Evolutionary conservation across 2,113 vertebrate genomes (phyloP), one percentile per base, ranked within the genome.

Genomic region (Scartelaos histophorus): DNA sequence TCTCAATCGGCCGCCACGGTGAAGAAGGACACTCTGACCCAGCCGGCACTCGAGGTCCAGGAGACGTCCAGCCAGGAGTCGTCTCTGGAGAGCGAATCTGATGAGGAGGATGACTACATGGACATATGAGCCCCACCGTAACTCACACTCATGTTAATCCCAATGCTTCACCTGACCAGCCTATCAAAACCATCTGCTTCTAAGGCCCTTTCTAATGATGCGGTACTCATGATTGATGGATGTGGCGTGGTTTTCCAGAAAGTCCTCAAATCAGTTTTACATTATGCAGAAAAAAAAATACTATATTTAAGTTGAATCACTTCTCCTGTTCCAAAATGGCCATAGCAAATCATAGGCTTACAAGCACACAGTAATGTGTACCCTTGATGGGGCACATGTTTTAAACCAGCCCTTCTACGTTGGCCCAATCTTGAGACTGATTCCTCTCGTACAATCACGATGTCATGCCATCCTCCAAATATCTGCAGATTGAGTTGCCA

Each of bases 21-120:
- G 84, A 95, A 97, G 85, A 99, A 97, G 87, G 98, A 98, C 93
- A 96, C 91, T 35, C 94, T 99, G 81, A 94, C 94, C 85, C 98
- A 99, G 91, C 97, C 97, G 1, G 97, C 95, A 12, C 93, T 99
- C 88, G 98, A 99, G 90, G 95, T 97, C 75, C 95, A 98, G 84
- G 98, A 99, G 91, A 98, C 95, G 0, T 98, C 97, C 45, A 99
- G 97, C 92, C 98, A 98, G 91, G 97, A 99, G 91, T 99, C 98
- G 13, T 99, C 97, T 0, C 92, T 98, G 84, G 97, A 99, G 89
- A 99, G 98, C 35, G 97, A 99, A 90, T 96, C 96, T 0, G 97
- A 99, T 6, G 97, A 98, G 84, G 97, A 98, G 76, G 92, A 98
- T 2, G 96, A 98, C 79, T 96, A 95, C 93, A 98, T 98, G 98